Evolutionary conservation across 1,140 invertebrate species (phyloP), one percentile per base, ranked within the genome.

Genomic region (Brachionus asplanchnoidis): DNA sequence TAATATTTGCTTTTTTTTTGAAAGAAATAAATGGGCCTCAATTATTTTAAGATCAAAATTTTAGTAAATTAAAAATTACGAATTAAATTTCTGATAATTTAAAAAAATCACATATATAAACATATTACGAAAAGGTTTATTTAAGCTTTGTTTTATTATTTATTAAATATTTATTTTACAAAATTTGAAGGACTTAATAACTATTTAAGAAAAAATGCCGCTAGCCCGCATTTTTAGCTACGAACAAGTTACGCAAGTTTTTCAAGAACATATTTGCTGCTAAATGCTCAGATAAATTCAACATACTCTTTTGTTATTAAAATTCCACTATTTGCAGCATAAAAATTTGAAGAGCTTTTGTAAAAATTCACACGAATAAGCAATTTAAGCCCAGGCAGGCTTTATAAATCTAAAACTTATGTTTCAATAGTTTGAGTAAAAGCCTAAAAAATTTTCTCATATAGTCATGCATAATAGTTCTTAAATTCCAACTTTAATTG

Each of bases 281-380:
- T 23, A 60, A 9, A 60, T 60, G 53, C 17, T 60, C 9, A 60
- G 53, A 60, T 60, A 60, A 60, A 9, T 60, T 9, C 53, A 60
- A 20, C 53, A 60, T n/a, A 60, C 53, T 60, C 3, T 23, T 60
- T 60, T 20, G 20, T 60, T 60, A 60, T 60, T 60, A 20, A 60
- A 60, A 68, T 68, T 32, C 66, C 66, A 68, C 28, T n/a, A 68
- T 68, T 60, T 40, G 66, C 26, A 28, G 32, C 66, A 68, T 68
- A 68, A 68, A 68, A 68, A 32, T 40, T 32, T 68, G n/a, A 60
- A 60, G 17, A 56, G 53, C n/a, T 60, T 60, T 60, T 60, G n/a
- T 60, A 60, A 68, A 68, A 68, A n/a, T 68, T 68, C 66, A 68
- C 66, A 68, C 36, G 66, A 68, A 68, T 68, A 68, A 68, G 66